Percentiles rank a stretch among this genome's conserved stretches.
These are phyloP conservation scores for Chaetops frenatus DNA, from an alignment of 2,113 vertebrate genomes.

Conservation along the genomic window DNA sequence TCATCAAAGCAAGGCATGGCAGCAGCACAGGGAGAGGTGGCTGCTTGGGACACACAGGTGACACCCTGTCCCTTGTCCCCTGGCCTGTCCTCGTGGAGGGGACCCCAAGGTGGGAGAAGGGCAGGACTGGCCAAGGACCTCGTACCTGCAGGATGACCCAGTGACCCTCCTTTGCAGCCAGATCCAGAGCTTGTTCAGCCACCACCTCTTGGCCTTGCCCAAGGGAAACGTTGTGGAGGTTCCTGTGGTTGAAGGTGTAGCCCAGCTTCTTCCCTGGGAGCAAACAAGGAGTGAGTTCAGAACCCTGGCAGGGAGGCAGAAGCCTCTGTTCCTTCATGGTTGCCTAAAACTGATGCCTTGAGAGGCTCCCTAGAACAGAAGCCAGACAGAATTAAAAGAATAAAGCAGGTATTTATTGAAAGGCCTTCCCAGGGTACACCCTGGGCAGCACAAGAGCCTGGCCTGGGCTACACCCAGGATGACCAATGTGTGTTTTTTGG, in stretches of 20 bases:
- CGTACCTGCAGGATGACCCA: slow-evolving; percentile 94
- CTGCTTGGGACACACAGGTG: neutral
- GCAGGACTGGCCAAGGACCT: neutral
- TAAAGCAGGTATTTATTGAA: too few species aligned
- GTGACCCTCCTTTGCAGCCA: slow-evolving; percentile 86
- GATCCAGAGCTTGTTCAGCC: slow-evolving; percentile 82
- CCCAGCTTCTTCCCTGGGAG: slow-evolving; percentile 87
- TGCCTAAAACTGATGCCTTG: too few species aligned
- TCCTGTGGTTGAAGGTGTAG: slow-evolving; percentile 86
- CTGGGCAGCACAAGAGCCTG: too few species aligned
- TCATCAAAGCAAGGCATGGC: neutral
- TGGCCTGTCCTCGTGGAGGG: neutral
- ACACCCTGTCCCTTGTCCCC: neutral
- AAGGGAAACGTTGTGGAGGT: slow-evolving; percentile 92
- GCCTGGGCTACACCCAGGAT: too few species aligned
- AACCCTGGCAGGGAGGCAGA: neutral
- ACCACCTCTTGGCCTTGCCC: slow-evolving; percentile 93
- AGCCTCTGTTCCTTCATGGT: too few species aligned
- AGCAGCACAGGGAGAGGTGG: neutral
- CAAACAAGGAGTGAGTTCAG: neutral
- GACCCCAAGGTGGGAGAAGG: neutral
- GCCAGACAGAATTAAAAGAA: too few species aligned
- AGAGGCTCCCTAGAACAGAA: too few species aligned
- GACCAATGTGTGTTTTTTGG: too few species aligned
- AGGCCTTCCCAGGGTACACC: too few species aligned